These are phyloP conservation scores for Heliconius aoede DNA, from an alignment of 2,888 invertebrate species.

Conservation along the genomic window DNA sequence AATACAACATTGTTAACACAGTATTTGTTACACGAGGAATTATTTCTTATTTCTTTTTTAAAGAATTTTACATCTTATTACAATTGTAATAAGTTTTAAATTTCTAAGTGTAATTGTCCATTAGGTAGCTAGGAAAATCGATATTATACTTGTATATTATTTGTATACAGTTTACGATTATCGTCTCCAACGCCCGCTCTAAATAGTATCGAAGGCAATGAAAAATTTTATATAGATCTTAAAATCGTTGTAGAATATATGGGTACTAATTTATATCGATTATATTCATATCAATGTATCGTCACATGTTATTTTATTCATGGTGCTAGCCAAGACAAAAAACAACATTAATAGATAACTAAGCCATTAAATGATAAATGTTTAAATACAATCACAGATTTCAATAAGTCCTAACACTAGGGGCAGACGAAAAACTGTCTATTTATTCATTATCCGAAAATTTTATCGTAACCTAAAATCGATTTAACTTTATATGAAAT, in stretches of 20 bases:
- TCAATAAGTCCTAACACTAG: no score
- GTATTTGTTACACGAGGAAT: constrained; percentile 45
- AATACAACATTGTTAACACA: constrained; percentile 46
- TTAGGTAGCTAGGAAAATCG: constrained; percentile 61
- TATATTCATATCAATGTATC: constrained; percentile 3
- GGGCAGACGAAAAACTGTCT: no score
- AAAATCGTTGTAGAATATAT: constrained; percentile 47
- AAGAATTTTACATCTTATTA: constrained; percentile 14
- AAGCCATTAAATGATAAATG: no score
- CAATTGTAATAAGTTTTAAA: background rate
- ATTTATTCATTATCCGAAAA: background rate
- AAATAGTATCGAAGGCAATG: constrained; percentile 62
- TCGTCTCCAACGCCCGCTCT: constrained; percentile 57
- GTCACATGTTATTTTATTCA: no score
- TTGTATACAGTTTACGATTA: constrained; percentile 64
- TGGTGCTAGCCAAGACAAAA: no score
- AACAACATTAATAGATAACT: no score
- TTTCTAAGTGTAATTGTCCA: constrained; percentile 26
- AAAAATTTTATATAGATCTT: constrained; percentile 55
- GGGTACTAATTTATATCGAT: constrained; percentile 10
- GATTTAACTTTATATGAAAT: constrained; percentile 1
- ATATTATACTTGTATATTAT: constrained; percentile 57
- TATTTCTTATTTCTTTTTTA: background rate
- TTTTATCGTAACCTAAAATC: background rate
- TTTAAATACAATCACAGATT: no score